Conservation (phyloP, 2,888 invertebrate species). For the Lutraria lutraria region DNA sequence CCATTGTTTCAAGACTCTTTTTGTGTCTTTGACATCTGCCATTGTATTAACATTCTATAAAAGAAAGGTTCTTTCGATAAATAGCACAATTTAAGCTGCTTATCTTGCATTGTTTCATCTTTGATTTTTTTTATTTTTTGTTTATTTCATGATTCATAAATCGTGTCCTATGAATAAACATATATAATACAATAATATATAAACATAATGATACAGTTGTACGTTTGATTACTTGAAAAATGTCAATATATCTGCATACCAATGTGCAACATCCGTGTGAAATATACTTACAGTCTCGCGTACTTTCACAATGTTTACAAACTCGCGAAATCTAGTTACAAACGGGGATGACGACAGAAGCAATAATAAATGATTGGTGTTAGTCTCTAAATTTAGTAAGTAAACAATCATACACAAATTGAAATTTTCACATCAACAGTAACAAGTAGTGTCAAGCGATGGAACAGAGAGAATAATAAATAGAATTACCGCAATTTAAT, state of each 20-base stretch:
- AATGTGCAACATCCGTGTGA: background rate
- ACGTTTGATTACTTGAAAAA: no score
- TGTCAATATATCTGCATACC: background rate
- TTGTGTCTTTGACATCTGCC: conserved; percentile 52
- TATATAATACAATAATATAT: no score
- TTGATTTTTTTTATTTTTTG: background rate
- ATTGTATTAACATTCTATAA: background rate
- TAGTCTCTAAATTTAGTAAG: background rate
- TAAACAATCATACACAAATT: background rate
- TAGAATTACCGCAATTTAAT: background rate
- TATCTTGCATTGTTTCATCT: background rate
- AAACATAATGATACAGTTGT: no score
- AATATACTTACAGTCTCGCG: no score
- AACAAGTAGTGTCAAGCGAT: background rate
- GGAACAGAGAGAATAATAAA: background rate
- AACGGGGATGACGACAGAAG: background rate
- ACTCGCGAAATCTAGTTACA: background rate
- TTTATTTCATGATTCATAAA: background rate
- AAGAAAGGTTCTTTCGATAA: background rate
- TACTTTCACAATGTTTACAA: background rate
- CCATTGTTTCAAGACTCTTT: conserved; percentile 77
- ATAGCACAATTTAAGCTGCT: background rate
- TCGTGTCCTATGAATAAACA: background rate
- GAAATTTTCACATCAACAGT: background rate
- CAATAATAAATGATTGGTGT: background rate